These are phyloP conservation scores for Tridacna crocea DNA, from an alignment of 2,888 invertebrate genomes.

Conservation along the genomic window DNA sequence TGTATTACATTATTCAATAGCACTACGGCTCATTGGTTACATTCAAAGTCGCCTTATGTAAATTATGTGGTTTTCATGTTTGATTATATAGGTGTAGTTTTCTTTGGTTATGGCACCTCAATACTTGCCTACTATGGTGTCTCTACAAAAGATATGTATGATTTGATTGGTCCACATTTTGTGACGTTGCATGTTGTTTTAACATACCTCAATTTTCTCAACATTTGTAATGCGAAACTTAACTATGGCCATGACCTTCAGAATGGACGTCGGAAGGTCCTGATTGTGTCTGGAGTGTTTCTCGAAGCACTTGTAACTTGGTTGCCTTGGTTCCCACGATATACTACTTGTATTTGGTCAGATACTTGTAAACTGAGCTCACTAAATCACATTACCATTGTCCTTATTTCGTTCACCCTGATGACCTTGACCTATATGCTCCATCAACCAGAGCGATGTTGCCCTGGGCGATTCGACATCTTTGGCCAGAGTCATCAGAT, in stretches of 20 bases:
- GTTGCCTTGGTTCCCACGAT: constrained; percentile 61
- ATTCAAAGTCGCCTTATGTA: constrained; percentile 59
- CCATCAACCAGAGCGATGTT: constrained; percentile 72
- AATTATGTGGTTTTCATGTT: constrained; percentile 66
- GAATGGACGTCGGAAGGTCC: constrained; percentile 44
- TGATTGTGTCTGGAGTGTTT: constrained; percentile 52
- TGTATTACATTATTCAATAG: constrained; percentile 60
- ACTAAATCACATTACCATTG: constrained; percentile 62
- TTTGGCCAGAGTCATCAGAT: constrained; percentile 72
- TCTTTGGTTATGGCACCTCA: constrained; percentile 64
- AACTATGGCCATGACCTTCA: constrained; percentile 60
- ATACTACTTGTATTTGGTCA: constrained; percentile 42
- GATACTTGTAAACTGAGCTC: constrained; percentile 53
- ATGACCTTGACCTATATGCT: constrained; percentile 65
- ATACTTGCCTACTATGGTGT: constrained; percentile 62
- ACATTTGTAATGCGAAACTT: constrained; percentile 59
- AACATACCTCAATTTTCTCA: constrained; percentile 59
- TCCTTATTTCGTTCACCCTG: constrained; percentile 41
- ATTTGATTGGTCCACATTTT: constrained; percentile 44
- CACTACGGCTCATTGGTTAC: constrained; percentile 61
- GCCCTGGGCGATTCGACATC: constrained; percentile 74
- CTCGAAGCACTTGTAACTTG: constrained; percentile 49
- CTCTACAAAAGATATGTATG: constrained; percentile 57
- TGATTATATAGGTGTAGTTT: constrained; percentile 65
- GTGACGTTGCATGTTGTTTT: constrained; percentile 40